Conservation (phyloP, 2,888 invertebrate genomes). For the Latheticus oryzae region DNA sequence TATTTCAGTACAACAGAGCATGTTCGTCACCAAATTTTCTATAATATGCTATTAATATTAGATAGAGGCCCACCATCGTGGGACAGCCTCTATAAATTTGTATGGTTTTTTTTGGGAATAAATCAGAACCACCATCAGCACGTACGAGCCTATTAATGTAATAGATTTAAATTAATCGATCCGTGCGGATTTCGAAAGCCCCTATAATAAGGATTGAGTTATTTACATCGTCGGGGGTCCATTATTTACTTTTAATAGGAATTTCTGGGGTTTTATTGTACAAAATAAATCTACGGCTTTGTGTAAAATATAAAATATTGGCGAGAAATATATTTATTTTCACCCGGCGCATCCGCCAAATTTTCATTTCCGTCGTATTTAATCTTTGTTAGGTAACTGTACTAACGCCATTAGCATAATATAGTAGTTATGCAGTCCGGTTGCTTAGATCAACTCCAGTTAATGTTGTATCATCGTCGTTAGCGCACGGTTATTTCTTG, state of each 20-base stretch:
- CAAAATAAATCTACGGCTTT: conserved; percentile 60
- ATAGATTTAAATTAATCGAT: conserved; percentile 53
- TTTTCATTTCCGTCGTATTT: conserved; percentile 9
- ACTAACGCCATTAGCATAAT: conserved; percentile 31
- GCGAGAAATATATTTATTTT: too few species aligned
- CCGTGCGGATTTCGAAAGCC: conserved; percentile 53
- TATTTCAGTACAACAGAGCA: too few species aligned
- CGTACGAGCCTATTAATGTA: conserved; percentile 45
- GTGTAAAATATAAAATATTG: conserved; percentile 52
- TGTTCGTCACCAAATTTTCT: too few species aligned
- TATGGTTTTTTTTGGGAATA: too few species aligned
- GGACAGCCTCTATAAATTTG: too few species aligned
- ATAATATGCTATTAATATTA: too few species aligned
- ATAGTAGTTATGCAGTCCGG: conserved; percentile 22
- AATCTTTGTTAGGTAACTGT: conserved; percentile 13
- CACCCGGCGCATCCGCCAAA: conserved; percentile 32
- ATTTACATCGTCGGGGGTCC: conserved; percentile 63
- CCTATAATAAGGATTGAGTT: conserved; percentile 61
- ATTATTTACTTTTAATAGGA: conserved; percentile 65
- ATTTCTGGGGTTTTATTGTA: conserved; percentile 61
- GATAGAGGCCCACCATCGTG: too few species aligned
- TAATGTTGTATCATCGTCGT: conserved; percentile 14
- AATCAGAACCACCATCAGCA: conserved; percentile 31
- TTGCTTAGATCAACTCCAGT: conserved; percentile 26
- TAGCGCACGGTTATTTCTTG: too few species aligned